Conservation (phyloP, 1,140 invertebrate genomes). For the Drosophila erecta region DNA sequence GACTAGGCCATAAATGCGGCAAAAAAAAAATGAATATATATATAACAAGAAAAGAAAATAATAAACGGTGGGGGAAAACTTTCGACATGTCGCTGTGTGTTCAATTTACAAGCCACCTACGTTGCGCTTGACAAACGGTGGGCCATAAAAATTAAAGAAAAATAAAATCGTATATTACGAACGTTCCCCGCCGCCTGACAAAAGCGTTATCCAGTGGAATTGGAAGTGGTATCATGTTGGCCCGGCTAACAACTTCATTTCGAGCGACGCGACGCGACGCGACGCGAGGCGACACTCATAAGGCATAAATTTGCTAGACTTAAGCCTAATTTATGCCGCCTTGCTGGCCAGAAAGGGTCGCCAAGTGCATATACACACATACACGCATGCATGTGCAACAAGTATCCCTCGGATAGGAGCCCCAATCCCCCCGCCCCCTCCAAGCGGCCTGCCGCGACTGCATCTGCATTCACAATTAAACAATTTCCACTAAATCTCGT, state of each 20-base stretch:
- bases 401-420: conserved; percentile 39
- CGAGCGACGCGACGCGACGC: conserved; percentile 38
- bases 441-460: conserved; percentile 34
- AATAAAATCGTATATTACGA: conserved; percentile 81
- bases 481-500: conserved; percentile 85
- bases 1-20: conserved; percentile 28
- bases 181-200: neutral
- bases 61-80: conserved; percentile 36
- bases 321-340: conserved; percentile 84
- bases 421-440: neutral
- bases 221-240: conserved; percentile 70
- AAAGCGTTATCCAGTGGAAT: neutral
- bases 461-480: conserved; percentile 84
- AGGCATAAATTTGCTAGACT: conserved; percentile 84
- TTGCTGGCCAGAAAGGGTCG: conserved; percentile 63
- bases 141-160: conserved; percentile 80
- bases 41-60: neutral
- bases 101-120: conserved; percentile 78
- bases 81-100: conserved; percentile 61
- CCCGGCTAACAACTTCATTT: conserved; percentile 84
- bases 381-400: conserved; percentile 45
- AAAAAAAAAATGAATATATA: neutral
- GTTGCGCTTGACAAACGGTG: conserved; percentile 72
- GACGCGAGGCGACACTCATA: conserved; percentile 73
- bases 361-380: conserved; percentile 15